Base-by-base conservation (phyloP, 2,113 vertebrate species). In the Himantopus leucocephalus region DNA sequence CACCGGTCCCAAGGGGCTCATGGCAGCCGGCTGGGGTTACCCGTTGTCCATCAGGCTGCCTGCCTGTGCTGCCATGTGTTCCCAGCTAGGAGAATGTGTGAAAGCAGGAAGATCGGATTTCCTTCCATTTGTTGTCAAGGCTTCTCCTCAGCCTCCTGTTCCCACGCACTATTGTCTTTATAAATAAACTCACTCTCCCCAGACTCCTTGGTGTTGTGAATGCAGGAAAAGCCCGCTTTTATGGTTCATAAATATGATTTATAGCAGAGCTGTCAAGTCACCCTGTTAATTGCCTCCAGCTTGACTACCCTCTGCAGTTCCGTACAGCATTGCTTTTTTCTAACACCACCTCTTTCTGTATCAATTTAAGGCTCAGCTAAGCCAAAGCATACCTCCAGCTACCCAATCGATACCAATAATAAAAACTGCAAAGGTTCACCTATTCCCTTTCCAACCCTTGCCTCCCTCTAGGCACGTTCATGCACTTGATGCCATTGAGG, bases 41-140 rank as follows among this genome's bases (percentile, higher is more conserved):
- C 18, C 1, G 1, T 3, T 14, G 32, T 20, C n/a, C 12, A 0
- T 32, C 7, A 1, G 59, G 58, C 20, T 39, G 32, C 11, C 37
- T 9, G 35, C 22, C 30, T 4, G 10, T 14, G 22, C 47, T 48
- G 48, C 58, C 63, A 0, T 8, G 56, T 67, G 67, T 12, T 90
- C 58, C 74, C 34, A 10, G 58, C 7, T 7, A 9, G 17, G 15
- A 62, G 39, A 80, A 58, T 0, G 32, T 27, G 78, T 73, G 71
- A 87, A 82, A 76, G 47, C 45, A 9, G 72, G 39, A 59, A 67
- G 62, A 32, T 37, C 0, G 1, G 18, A 47, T 87, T 92, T 94
- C 84, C 73, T 47, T 64, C 5, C 2, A 6, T 78, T 72, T 60
- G 20, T 37, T 26, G 48, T 77, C 72, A 45, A n/a, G 47, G 43